phyloP scores from a whole-genome alignment of 2,888 invertebrate genomes.

The Limnephilus auricula region DNA sequence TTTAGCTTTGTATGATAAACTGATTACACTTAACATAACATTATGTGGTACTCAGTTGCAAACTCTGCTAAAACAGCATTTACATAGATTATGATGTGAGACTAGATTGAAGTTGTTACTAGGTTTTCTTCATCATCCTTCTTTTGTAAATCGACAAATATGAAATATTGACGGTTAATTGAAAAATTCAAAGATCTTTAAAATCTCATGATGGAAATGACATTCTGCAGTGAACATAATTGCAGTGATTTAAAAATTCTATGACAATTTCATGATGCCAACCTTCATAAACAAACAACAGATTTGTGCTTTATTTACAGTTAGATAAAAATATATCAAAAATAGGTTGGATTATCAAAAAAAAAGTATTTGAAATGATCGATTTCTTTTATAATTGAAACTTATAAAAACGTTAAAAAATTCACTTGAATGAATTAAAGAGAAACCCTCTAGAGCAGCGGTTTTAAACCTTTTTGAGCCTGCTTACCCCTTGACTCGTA shows the following conservation, averaged over 20 bases:
- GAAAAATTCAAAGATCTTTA: no score
- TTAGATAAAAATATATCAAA: not conserved
- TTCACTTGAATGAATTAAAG: not conserved
- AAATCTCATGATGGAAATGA: no score
- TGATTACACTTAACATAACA: no score
- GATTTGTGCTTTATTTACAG: no score
- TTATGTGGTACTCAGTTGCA: not conserved
- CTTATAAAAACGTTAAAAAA: not conserved
- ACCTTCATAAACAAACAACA: not conserved
- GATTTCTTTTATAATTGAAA: not conserved
- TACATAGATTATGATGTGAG: not conserved
- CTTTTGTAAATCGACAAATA: not conserved
- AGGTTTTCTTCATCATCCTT: not conserved
- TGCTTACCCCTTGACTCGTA: no score
- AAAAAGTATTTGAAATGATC: not conserved
- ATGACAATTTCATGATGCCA: not conserved
- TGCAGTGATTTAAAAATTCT: not conserved
- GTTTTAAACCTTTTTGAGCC: no score
- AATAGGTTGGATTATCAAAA: not conserved
- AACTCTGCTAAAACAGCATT: not conserved
- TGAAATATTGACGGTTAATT: not conserved
- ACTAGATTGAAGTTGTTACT: not conserved
- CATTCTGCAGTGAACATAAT: not conserved
- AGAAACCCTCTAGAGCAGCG: no score
- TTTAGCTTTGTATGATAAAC: not conserved